A percentile compares a stretch with the other conserved stretches of the same genome.
Conservation (phyloP, 2,113 vertebrate species). For the Aythya baeri region DNA sequence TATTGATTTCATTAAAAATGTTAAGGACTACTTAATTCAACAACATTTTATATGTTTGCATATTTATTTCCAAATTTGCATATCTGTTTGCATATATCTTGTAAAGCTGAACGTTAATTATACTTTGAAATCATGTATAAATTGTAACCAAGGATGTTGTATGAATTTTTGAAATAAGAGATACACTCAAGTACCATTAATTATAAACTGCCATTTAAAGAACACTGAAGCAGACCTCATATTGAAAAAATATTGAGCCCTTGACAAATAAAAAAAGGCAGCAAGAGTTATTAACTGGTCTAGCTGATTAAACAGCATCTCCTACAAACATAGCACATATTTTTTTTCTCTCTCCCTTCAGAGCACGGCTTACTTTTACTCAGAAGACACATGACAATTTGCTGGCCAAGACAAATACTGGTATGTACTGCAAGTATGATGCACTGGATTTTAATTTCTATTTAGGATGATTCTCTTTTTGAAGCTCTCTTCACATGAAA, state of each 20-base stretch:
- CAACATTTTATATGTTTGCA: constrained; percentile 88
- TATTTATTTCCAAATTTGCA: constrained; percentile 87
- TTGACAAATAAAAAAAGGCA: constrained; percentile 78
- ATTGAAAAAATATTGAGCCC: constrained; percentile 83
- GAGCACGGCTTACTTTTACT: constrained; percentile 8
- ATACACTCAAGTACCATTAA: constrained; percentile 82
- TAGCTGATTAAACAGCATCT: constrained; percentile 74
- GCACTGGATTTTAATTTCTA: not conserved
- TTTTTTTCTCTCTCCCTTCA: constrained; percentile 10
- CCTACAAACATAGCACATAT: constrained; percentile 39
- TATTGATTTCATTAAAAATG: constrained; percentile 89
- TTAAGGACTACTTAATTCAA: constrained; percentile 87
- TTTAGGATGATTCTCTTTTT: not conserved
- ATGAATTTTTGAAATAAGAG: constrained; percentile 80
- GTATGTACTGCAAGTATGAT: not conserved
- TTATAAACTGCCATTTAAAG: constrained; percentile 82
- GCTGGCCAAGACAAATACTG: constrained; percentile 39
- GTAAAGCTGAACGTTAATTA: constrained; percentile 85
- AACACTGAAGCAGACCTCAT: constrained; percentile 75
- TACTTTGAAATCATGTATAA: constrained; percentile 87
- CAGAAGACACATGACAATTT: not conserved
- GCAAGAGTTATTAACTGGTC: constrained; percentile 75
- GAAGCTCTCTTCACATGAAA: not conserved
- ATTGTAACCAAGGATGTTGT: constrained; percentile 85
- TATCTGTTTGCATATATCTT: constrained; percentile 90